phyloP scores from a whole-genome alignment of 53 echinoderm and acorn worm species.

The Apostichopus leukothele region DNA sequence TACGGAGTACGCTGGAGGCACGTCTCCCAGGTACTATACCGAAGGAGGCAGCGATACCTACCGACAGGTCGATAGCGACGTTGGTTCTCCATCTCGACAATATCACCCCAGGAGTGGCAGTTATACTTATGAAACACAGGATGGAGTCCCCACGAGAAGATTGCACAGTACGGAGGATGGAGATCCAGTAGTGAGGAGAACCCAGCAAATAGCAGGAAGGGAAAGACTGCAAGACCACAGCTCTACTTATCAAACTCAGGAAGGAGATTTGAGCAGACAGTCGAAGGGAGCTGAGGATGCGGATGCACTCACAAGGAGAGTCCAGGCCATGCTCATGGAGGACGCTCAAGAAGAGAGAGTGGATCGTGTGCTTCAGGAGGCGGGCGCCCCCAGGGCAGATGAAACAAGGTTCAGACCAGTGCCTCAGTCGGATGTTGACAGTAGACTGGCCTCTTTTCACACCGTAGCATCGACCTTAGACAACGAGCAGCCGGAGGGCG shows the following conservation, averaged over 20 bases:
- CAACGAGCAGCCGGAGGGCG: background rate
- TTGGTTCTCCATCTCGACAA: background rate
- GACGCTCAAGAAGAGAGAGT: slow-evolving; percentile 70
- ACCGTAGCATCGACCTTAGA: background rate
- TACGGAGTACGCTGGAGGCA: slow-evolving; percentile 63
- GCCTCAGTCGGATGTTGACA: background rate
- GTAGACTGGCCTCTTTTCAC: slow-evolving; percentile 10
- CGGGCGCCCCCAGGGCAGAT: background rate
- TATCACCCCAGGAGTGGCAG: background rate
- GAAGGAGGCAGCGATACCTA: slow-evolving; percentile 10
- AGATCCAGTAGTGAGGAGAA: background rate
- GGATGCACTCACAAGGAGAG: slow-evolving; percentile 76
- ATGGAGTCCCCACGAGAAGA: background rate
- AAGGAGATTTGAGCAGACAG: background rate
- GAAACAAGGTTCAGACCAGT: background rate
- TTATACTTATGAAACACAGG: background rate
- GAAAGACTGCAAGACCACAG: background rate
- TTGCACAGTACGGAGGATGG: background rate
- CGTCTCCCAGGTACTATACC: slow-evolving; percentile 27
- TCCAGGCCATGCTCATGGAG: slow-evolving; percentile 80
- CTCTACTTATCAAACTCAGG: background rate
- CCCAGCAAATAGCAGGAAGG: background rate
- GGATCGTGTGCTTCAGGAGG: slow-evolving; percentile 71
- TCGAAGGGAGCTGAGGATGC: slow-evolving; percentile 50
- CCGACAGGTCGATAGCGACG: background rate